A percentile compares a stretch with the other conserved stretches of the same genome.
These are phyloP conservation scores for Ametastegia equiseti DNA, from an alignment of 2,888 invertebrate species.

Conservation along the genomic window DNA sequence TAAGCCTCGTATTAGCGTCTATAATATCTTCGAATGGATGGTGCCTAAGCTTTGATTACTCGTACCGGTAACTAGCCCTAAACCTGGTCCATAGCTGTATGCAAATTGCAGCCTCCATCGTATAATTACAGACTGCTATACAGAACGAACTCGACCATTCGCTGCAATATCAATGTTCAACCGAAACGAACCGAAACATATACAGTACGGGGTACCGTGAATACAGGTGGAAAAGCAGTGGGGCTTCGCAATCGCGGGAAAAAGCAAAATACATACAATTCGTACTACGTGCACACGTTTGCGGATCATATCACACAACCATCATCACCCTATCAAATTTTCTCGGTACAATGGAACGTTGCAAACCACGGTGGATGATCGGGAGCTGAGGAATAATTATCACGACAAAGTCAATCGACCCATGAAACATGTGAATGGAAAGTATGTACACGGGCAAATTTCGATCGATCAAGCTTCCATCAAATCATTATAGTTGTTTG, in stretches of 20 bases:
- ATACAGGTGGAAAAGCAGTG: slow-evolving; percentile 26
- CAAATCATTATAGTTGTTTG: no score
- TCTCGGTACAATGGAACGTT: no score
- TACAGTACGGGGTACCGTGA: not conserved
- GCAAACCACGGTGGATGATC: no score
- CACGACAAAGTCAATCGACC: no score
- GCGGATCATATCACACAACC: not conserved
- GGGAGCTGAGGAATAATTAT: no score
- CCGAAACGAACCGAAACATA: slow-evolving; percentile 12
- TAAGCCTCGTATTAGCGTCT: not conserved
- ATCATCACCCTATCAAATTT: no score
- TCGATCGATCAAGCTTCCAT: no score
- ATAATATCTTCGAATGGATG: no score
- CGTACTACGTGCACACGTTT: slow-evolving; percentile 5
- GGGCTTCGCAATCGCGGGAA: not conserved
- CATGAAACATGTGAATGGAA: no score
- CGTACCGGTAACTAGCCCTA: not conserved
- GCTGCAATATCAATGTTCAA: slow-evolving; percentile 18
- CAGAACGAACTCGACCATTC: slow-evolving; percentile 17
- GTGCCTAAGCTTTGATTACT: slow-evolving; percentile 24
- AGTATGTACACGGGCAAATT: no score
- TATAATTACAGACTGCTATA: slow-evolving; percentile 40
- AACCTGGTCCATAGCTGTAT: slow-evolving; percentile 35
- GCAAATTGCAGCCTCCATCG: slow-evolving; percentile 33
- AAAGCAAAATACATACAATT: not conserved